phyloP scores from a whole-genome alignment of 1,140 invertebrate genomes.

The Daktulosphaira vitifoliae region DNA sequence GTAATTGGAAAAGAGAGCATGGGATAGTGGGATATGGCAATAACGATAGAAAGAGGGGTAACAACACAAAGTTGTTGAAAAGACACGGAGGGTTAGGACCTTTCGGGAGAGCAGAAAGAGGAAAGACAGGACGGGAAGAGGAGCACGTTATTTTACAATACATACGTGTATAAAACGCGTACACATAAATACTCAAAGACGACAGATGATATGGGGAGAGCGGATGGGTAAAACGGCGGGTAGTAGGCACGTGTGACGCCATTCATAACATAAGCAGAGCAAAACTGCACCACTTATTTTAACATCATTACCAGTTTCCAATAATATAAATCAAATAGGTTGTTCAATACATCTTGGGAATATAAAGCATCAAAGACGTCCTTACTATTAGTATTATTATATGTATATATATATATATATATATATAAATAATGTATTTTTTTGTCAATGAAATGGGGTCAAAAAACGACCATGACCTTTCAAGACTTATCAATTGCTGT shows the following conservation, averaged over 20 bases:
- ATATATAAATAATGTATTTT: no score
- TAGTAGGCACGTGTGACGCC: slow-evolving; percentile 28
- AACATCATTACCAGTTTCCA: slow-evolving; percentile 31
- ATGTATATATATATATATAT: no score
- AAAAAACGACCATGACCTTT: slow-evolving; percentile 28
- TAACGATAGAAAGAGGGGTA: neutral
- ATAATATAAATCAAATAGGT: slow-evolving; percentile 33
- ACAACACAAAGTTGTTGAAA: slow-evolving; percentile 20
- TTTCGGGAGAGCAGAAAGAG: neutral
- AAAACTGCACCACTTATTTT: slow-evolving; percentile 22
- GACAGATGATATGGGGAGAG: slow-evolving; percentile 13
- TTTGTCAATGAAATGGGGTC: slow-evolving; percentile 11
- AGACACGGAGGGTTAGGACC: slow-evolving; percentile 24
- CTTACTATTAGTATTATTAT: no score
- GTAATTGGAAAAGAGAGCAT: slow-evolving; percentile 30
- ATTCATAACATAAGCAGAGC: slow-evolving; percentile 27
- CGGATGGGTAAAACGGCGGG: neutral
- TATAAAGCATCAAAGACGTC: slow-evolving; percentile 17
- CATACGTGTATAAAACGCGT: slow-evolving; percentile 7
- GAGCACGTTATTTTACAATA: slow-evolving; percentile 20
- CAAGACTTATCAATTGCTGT: slow-evolving; percentile 15
- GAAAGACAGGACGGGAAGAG: slow-evolving; percentile 12
- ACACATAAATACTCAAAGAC: slow-evolving; percentile 5
- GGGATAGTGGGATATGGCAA: neutral
- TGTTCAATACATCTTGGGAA: slow-evolving; percentile 20